A percentile compares a stretch with the other conserved stretches of the same genome.
These are phyloP conservation scores for Rhinoraja longicauda DNA, from an alignment of 2,797 vertebrate genomes.

Conservation along the genomic window DNA sequence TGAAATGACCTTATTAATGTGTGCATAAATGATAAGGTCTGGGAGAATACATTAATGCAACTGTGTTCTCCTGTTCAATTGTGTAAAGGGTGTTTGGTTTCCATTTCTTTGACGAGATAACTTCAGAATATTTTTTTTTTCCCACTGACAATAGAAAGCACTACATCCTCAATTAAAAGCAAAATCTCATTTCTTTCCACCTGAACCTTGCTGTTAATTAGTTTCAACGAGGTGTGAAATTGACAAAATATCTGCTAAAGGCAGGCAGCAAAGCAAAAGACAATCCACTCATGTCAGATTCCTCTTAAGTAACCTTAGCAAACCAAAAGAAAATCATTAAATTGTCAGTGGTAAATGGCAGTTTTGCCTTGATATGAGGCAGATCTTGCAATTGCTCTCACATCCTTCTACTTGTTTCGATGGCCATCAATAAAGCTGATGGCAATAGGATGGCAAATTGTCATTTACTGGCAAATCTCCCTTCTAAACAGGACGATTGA, in stretches of 20 bases:
- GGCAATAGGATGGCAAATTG: neutral
- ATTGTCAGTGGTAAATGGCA: constrained; percentile 24
- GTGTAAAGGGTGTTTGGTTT: constrained; percentile 3
- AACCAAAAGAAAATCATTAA: constrained; percentile 23
- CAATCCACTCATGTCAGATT: constrained; percentile 32
- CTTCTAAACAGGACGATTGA: too few relatives aligned
- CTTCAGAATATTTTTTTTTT: constrained; percentile 15
- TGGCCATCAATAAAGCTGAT: neutral
- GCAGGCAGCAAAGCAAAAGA: constrained; percentile 16
- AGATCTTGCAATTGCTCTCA: neutral
- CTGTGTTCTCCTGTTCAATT: neutral
- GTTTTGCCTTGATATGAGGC: neutral
- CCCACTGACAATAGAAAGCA: neutral
- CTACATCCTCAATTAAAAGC: neutral
- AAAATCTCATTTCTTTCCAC: constrained; percentile 31
- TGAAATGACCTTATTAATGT: neutral
- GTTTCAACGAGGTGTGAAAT: constrained; percentile 34
- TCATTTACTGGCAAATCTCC: too few relatives aligned
- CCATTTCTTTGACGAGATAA: neutral
- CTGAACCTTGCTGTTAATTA: constrained; percentile 30
- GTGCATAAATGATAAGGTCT: neutral
- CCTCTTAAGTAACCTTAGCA: constrained; percentile 30
- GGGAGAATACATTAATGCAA: neutral
- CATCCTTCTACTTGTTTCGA: neutral
- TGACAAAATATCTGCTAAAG: constrained; percentile 36